Base-by-base conservation (phyloP, 1,140 invertebrate genomes). In the Belonocnema kinseyi region DNA sequence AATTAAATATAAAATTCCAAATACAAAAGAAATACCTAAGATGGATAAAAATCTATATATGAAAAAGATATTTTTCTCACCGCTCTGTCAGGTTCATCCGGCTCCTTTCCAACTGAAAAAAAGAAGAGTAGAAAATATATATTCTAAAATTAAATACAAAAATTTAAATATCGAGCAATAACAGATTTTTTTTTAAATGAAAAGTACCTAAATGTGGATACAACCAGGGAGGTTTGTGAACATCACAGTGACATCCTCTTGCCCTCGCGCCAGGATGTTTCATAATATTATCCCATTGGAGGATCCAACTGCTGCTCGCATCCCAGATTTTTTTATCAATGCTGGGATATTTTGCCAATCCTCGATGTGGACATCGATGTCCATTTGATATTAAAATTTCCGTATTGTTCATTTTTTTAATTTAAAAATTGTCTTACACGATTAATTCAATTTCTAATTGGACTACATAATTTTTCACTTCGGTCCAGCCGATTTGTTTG, bases 271-370 rank as follows among this genome's bases (percentile, higher is more conserved):
- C 90, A 6, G 90, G 91, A 84, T 92, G 91, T 77, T 92, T 92
- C 4, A 93, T 90, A 78, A 93, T 92, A 80, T 93, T 93, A 85
- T 93, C 93, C 88, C 92, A 93, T 51, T 92, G 88, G 10, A 93
- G 85, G 61, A 93, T 93, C 93, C 93, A 93, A 40, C 86, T 90
- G 77, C 91, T 89, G 77, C 92, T 92, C 0, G 87, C 83, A 77
- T 92, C 92, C 93, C 93, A 93, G n/a, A 91, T 76, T 76, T 87
- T 86, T 74, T 91, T 89, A 84, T 91, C 90, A 33, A 92, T 86
- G 76, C 90, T 91, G 1, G 90, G 90, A 81, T 91, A 91, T 56
- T 86, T 88, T 46, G 85, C 83, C 46, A 91, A 85, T 72, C 90
- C 89, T 53, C 90, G 90, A 54, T 85, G 89, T 11, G 86, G 75